A percentile compares a stretch with the other conserved stretches of the same genome.
These are phyloP conservation scores for Stictonetta naevosa DNA, from an alignment of 2,113 vertebrate species.

Conservation along the genomic window DNA sequence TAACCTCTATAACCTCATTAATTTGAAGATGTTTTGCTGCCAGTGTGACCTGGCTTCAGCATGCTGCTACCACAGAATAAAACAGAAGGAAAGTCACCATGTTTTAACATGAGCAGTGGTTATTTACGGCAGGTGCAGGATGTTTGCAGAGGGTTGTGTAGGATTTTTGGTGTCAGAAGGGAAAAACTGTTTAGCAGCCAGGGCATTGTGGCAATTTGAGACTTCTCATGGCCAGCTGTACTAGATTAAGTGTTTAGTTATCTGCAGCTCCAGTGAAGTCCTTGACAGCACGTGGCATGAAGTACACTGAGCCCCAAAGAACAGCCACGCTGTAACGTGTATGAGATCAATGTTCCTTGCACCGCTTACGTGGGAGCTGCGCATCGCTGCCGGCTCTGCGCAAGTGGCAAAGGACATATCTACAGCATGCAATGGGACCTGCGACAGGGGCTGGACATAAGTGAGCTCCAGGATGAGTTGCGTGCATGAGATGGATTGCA, in stretches of 20 bases:
- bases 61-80: background rate
- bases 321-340: background rate
- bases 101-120: background rate
- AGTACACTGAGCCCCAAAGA: background rate
- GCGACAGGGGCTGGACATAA: background rate
- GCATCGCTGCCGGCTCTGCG: accelerated
- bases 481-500: background rate
- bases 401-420: accelerated
- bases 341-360: background rate
- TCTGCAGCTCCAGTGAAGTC: background rate
- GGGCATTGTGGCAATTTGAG: background rate
- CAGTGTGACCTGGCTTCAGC: background rate
- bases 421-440: background rate
- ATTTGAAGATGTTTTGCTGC: background rate
- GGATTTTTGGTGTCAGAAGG: background rate
- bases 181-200: background rate
- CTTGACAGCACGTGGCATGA: background rate
- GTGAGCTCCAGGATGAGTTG: background rate
- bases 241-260: constrained; percentile 20
- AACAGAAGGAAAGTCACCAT: background rate
- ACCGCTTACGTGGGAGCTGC: background rate
- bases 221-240: background rate
- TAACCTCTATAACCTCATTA: constrained; percentile 3
- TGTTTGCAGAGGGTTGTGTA: background rate
- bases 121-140: constrained; percentile 17